Base-by-base conservation (phyloP, 2,113 vertebrate genomes). In the Apistogramma diplotaenia region DNA sequence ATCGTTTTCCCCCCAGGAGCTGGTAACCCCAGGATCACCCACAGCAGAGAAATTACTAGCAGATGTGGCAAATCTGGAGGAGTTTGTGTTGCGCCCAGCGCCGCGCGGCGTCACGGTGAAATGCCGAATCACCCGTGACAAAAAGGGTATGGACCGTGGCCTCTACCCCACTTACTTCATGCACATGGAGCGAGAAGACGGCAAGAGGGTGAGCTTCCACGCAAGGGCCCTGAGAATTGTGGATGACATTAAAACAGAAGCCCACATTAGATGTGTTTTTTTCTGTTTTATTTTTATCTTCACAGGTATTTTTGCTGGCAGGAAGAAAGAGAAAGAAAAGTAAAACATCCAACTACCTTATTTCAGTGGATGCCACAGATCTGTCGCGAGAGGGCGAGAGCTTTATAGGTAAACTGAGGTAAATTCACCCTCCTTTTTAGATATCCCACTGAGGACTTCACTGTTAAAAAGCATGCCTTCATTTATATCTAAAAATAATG, bases 341-440 rank as follows among this genome's bases (percentile, higher is more conserved):
- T 90, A 99, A 99, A 94, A 99, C 98, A 0, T 99, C 98, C 60
- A 99, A 99, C 94, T 99, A 99, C 85, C 95, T 99, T 73, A 98
- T 99, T 74, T 99, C 98, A n/a, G 94, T 97, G 46, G 98, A 99
- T 35, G 96, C 98, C 81, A 99, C 96, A 3, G 97, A 99, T 89
- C 93, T 99, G 73, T 98, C 98, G 2, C 95, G 98, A 2, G 97
- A 97, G 91, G 98, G 96, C 5, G 97, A 97, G 90, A 97, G 96
- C 86, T 99, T 97, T 76, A 92, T 99, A 25, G 98, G 98, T 35
- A 99, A 99, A 92, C 95, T 99, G 83, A 97, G 98, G 98, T 99
- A 88, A 83, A 88, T 49, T 0, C 59, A 23, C 21, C 21, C 3
- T 5, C 3, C 19, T 46, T 31, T 21, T n/a, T 13, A 8, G 8